phyloP scores from a whole-genome alignment of 2,113 vertebrate genomes.

The Sceloporus tristichus region DNA sequence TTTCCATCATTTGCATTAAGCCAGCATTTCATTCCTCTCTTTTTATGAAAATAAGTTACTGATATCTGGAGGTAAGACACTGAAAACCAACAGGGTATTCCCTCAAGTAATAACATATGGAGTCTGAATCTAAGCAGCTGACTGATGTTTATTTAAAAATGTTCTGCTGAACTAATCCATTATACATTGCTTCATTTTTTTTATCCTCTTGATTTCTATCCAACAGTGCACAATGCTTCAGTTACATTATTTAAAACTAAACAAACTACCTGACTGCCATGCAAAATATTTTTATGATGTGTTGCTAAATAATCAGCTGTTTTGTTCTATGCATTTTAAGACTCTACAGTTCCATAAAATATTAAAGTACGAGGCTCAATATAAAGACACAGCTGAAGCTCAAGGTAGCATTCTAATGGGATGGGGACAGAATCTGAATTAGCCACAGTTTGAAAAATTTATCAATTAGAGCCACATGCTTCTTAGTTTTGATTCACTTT shows the following conservation, averaged over 20 bases:
- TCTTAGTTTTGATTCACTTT: background rate
- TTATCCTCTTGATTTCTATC: slow-evolving; percentile 25
- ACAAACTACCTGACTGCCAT: slow-evolving; percentile 23
- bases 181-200: slow-evolving; percentile 32
- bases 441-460: background rate
- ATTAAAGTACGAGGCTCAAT: too few species aligned
- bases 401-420: background rate
- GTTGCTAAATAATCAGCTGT: slow-evolving; percentile 1
- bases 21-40: slow-evolving; percentile 4
- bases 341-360: background rate
- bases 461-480: too few species aligned
- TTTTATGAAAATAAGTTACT: slow-evolving; percentile 19
- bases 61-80: slow-evolving; percentile 24
- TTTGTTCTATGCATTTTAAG: background rate
- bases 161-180: slow-evolving; percentile 28
- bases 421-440: background rate
- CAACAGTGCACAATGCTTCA: background rate
- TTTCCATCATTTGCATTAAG: slow-evolving; percentile 2
- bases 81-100: slow-evolving; percentile 28
- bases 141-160: slow-evolving; percentile 41
- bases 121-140: slow-evolving; percentile 21
- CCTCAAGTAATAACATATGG: slow-evolving; percentile 43
- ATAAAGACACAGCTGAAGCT: background rate
- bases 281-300: slow-evolving; percentile 9
- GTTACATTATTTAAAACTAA: slow-evolving; percentile 32